Base-by-base conservation (phyloP, 2,797 vertebrate genomes). In the Pangasius mekongensis region DNA sequence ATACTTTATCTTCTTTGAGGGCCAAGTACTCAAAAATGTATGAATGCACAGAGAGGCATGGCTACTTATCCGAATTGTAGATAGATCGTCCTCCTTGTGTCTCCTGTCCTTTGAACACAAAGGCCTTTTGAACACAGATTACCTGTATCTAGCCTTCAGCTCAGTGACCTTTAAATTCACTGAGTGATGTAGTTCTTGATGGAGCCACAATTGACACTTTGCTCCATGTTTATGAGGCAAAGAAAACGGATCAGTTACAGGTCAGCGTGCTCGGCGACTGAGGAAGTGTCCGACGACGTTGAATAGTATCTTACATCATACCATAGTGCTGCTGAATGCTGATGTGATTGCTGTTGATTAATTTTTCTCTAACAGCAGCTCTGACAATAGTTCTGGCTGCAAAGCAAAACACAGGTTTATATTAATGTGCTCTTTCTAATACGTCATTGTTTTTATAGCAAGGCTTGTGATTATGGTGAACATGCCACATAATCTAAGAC, bases 101-200 rank as follows among this genome's bases (percentile, higher is more conserved):
- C 80, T 3, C 3, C 33, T 64, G 58, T 83, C 60, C 58, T 83
- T 64, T 64, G 14, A 16, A 64, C 36, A n/a, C 24, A 83, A 83
- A 83, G 24, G 36, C 58, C 20, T 62, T 82, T 82, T 62, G 22
- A 82, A 64, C 60, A 83, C 58, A 83, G 58, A 83, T 83, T 83
- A 64, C 81, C 39, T 83, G 60, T 47, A 49, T 64, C 39, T 60
- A 64, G 14, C 74, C 56, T 88, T 88, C 74, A 85, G 77, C 69
- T 69, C 36, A 54, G 81, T 84, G 73, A 88, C 84, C 85, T 89
- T 89, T 89, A 83, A 83, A 86, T 52, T 33, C 52, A 56, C 67
- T 60, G 3, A 49, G 47, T 64, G 83, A 84, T 85, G 56, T 52
- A 69, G 71, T 36, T 36, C 58, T 43, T 77, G 64, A 82, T 82